Conservation (phyloP, 2,113 vertebrate species). For the Microcebus murinus region DNA sequence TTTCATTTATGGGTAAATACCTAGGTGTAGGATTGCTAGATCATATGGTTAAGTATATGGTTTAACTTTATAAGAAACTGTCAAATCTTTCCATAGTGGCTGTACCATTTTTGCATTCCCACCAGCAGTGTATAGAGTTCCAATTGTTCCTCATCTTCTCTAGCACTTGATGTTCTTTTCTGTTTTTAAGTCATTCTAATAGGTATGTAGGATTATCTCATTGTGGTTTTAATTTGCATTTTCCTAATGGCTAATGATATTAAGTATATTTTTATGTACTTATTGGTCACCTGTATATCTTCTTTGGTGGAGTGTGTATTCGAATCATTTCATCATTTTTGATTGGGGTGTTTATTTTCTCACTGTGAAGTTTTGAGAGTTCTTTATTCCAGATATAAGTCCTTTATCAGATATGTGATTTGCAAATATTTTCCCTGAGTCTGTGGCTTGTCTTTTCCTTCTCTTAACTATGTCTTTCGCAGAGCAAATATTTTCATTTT, state of each 20-base stretch:
- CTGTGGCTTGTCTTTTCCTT: background rate
- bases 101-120: background rate
- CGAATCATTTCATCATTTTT: background rate
- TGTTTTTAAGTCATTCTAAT: background rate
- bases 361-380: background rate
- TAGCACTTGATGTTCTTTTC: background rate
- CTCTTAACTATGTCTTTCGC: background rate
- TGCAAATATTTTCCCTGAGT: background rate
- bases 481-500: conserved; percentile 11
- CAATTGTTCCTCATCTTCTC: background rate
- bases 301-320: background rate
- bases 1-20: conserved; percentile 9
- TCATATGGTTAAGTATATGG: background rate
- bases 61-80: background rate
- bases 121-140: background rate
- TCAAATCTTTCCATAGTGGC: background rate
- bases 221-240: background rate
- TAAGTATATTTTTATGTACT: conserved; percentile 5
- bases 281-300: background rate
- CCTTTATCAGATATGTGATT: background rate
- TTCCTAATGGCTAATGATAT: background rate
- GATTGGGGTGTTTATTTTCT: conserved; percentile 13
- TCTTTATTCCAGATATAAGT: background rate
- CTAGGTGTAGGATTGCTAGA: background rate
- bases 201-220: background rate